phyloP scores from a whole-genome alignment of 2,113 vertebrate genomes.

The Burhinus oedicnemus region DNA sequence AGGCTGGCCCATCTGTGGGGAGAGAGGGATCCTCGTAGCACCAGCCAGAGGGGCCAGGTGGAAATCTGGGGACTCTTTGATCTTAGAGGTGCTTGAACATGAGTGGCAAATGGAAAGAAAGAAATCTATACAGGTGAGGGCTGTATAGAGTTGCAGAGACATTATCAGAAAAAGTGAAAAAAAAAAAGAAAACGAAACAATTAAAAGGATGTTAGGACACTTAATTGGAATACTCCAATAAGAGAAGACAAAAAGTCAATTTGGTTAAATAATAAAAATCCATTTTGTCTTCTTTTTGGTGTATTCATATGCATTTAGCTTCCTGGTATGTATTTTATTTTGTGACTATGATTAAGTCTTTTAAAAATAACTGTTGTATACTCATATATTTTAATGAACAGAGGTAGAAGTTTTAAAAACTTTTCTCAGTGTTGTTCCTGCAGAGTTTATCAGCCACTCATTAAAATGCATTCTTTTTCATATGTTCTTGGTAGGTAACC shows the following conservation, averaged over 20 bases:
- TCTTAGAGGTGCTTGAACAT: neutral
- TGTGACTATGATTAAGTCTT: neutral
- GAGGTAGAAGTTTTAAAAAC: neutral
- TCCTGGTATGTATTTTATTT: neutral
- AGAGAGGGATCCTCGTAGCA: neutral
- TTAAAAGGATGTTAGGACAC: neutral
- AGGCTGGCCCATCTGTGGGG: neutral
- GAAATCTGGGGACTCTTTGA: neutral
- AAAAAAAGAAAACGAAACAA: neutral
- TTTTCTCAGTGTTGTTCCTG: neutral
- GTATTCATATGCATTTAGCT: neutral
- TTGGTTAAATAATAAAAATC: neutral
- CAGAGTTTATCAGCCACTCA: neutral
- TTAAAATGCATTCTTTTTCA: neutral
- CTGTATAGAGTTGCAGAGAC: neutral
- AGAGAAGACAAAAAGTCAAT: neutral
- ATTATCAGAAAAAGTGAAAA: neutral
- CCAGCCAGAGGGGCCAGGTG: neutral
- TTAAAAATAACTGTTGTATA: neutral
- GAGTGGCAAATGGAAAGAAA: neutral
- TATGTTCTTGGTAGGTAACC: constrained; percentile 83
- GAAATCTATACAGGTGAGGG: neutral
- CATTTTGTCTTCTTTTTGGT: neutral
- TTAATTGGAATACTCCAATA: neutral
- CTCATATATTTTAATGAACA: neutral